phyloP scores from a whole-genome alignment of 35 echinoderm and acorn worm species.

The Heliocidaris tuberculata region DNA sequence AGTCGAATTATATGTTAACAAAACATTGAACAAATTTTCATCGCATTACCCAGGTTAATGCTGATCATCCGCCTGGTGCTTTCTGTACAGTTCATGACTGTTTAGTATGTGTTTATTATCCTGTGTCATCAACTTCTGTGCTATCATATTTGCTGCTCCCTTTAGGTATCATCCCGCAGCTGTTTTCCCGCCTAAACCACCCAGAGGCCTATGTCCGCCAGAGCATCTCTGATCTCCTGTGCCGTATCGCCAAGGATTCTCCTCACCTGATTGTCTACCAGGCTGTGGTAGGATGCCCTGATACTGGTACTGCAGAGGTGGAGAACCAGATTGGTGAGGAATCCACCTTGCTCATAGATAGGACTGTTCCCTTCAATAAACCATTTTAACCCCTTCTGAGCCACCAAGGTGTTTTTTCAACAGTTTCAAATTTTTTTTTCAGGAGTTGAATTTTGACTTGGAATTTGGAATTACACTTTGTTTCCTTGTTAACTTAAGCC shows the following conservation, averaged over 20 bases:
- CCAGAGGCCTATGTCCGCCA: constrained; percentile 97
- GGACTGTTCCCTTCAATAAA: too few relatives aligned
- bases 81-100: too few relatives aligned
- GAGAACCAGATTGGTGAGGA: constrained; percentile 76
- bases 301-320: constrained; percentile 57
- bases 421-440: background rate
- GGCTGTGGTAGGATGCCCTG: constrained; percentile 89
- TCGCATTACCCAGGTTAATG: too few relatives aligned
- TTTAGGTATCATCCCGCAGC: constrained; percentile 93
- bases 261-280: constrained; percentile 99
- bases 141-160: background rate
- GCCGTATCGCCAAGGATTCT: constrained; percentile 85
- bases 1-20: too few relatives aligned
- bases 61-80: too few relatives aligned
- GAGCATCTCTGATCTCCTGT: constrained; percentile 95
- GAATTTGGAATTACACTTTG: background rate
- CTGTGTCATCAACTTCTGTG: too few relatives aligned
- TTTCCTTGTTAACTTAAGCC: too few relatives aligned
- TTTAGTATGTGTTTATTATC: too few relatives aligned
- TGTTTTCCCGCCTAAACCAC: constrained; percentile 95
- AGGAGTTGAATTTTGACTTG: background rate
- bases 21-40: too few relatives aligned
- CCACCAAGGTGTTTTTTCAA: background rate
- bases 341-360: background rate
- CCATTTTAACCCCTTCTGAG: background rate